Percentiles rank a stretch among this genome's conserved stretches.
Conservation (phyloP, 2,113 vertebrate genomes). For the Sinosuthora webbiana region DNA sequence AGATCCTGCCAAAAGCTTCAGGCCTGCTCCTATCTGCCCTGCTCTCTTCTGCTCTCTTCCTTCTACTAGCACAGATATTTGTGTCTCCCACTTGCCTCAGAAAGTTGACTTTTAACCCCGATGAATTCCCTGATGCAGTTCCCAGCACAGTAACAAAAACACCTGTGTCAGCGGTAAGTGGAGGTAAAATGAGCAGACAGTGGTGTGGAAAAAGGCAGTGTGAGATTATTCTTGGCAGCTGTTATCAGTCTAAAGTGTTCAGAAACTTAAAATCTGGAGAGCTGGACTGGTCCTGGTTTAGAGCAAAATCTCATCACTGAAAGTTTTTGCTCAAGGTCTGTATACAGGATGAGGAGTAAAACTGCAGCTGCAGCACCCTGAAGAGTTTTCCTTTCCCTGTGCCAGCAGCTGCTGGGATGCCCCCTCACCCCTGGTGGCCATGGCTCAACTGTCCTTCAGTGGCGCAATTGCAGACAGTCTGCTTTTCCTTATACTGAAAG, state of each 20-base stretch:
- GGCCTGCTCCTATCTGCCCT: neutral
- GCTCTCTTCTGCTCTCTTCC: neutral
- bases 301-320: neutral
- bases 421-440: rapidly evolving
- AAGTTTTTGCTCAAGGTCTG: neutral
- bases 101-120: neutral
- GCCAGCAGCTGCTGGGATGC: neutral
- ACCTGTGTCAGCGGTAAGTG: neutral
- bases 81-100: neutral
- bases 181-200: neutral
- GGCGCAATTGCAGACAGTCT: neutral
- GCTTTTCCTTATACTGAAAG: neutral
- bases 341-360: neutral
- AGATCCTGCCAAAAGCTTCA: neutral
- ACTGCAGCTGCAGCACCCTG: neutral
- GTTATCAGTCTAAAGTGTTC: neutral
- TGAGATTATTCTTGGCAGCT: neutral
- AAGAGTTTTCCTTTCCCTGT: neutral
- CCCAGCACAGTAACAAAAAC: neutral
- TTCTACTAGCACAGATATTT: neutral
- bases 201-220: neutral
- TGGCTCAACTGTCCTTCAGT: neutral
- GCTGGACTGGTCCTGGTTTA: neutral
- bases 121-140: neutral
- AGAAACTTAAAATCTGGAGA: neutral